phyloP scores from a whole-genome alignment of 1,140 invertebrate genomes.

The Lucilia sericata region DNA sequence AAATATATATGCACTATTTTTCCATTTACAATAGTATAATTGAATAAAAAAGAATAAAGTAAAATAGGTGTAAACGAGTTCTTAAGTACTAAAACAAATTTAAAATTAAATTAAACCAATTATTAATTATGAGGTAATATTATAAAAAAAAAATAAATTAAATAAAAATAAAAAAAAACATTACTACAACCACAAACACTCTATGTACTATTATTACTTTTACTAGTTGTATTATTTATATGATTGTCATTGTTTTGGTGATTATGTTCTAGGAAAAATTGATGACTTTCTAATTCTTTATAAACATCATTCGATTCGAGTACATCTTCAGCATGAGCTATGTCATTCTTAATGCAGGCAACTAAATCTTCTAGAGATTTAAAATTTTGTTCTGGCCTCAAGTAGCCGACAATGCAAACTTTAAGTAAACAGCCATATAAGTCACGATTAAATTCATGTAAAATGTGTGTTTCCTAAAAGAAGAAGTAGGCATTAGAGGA shows the following conservation, averaged over 20 bases:
- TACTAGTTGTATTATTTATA: neutral
- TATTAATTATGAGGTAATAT: constrained; percentile 2
- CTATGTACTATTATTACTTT: neutral
- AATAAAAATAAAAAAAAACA: neutral
- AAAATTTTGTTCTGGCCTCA: constrained; percentile 87
- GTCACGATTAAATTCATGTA: constrained; percentile 86
- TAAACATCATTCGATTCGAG: constrained; percentile 50
- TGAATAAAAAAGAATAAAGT: too few relatives aligned
- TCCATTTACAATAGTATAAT: too few relatives aligned
- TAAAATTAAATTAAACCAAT: neutral
- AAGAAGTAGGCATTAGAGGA: too few relatives aligned
- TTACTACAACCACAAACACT: neutral
- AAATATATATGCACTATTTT: too few relatives aligned
- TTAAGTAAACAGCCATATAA: constrained; percentile 89
- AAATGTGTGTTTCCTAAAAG: constrained; percentile 88
- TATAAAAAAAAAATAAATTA: neutral
- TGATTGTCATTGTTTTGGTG: constrained; percentile 4
- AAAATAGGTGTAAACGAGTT: neutral
- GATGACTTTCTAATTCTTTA: constrained; percentile 52
- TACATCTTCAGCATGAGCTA: constrained; percentile 72
- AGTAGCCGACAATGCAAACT: constrained; percentile 84
- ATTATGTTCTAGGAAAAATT: constrained; percentile 51
- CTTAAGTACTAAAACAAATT: neutral
- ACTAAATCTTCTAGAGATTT: constrained; percentile 83
- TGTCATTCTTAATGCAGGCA: constrained; percentile 81